These are phyloP conservation scores for Sebastes kiyomatsui DNA, from an alignment of 2,797 vertebrate species.

Conservation along the genomic window DNA sequence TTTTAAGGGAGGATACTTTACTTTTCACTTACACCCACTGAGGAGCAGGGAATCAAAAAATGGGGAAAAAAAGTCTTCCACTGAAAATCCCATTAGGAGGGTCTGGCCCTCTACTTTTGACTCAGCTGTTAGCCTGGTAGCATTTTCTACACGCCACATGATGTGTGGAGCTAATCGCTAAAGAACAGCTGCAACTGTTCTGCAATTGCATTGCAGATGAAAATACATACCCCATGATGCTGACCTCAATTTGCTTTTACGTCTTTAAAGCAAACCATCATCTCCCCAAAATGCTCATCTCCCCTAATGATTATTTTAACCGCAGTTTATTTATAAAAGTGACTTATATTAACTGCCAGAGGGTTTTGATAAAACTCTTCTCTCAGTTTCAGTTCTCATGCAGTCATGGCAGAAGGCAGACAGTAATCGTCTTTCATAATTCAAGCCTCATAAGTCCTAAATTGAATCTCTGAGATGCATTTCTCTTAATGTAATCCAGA, in stretches of 20 bases:
- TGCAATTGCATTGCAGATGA: constrained; percentile 46
- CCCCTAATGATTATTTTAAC: constrained; percentile 34
- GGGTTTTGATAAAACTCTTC: constrained; percentile 40
- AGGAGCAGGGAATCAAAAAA: constrained; percentile 26
- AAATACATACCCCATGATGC: constrained; percentile 45
- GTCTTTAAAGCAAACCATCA: constrained; percentile 52
- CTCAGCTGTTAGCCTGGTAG: constrained; percentile 74
- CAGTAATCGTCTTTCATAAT: constrained; percentile 69
- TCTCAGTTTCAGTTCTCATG: constrained; percentile 36
- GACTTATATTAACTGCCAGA: constrained; percentile 46
- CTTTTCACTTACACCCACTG: constrained; percentile 45
- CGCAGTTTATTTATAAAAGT: constrained; percentile 52
- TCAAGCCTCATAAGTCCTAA: constrained; percentile 68
- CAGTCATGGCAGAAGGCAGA: constrained; percentile 53
- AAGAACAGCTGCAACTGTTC: constrained; percentile 71
- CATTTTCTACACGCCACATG: constrained; percentile 69
- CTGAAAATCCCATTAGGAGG: constrained; percentile 53
- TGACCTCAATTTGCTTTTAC: constrained; percentile 66
- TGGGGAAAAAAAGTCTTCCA: neutral
- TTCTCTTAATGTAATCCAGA: constrained; percentile 70
- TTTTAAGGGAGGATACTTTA: constrained; percentile 63
- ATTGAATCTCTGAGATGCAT: constrained; percentile 70
- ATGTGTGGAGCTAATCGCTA: constrained; percentile 69
- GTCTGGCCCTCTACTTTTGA: constrained; percentile 58
- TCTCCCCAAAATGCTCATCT: constrained; percentile 47